Evolutionary conservation across 2,888 invertebrate species (phyloP).

Genomic region (Eupeodes latifasciatus): DNA sequence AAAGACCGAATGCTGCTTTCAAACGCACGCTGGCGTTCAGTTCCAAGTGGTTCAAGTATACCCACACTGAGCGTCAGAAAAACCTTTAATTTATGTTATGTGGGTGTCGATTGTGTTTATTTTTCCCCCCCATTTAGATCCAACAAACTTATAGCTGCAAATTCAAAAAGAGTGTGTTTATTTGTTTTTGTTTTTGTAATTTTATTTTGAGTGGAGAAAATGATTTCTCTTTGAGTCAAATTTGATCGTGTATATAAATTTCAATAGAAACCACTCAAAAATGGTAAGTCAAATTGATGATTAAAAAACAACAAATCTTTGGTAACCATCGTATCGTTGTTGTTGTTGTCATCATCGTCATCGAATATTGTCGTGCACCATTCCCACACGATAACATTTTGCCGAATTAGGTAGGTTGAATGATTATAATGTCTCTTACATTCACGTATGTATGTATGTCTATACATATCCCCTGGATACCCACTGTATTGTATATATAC

Average conservation of each 20-base stretch:
- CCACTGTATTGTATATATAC: slow-evolving; percentile 41
- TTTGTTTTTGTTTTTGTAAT: neutral
- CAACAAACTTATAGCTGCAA: slow-evolving; percentile 41
- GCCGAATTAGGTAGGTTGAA: slow-evolving; percentile 74
- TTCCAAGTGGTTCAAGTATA: slow-evolving; percentile 68
- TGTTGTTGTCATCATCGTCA: slow-evolving; percentile 8
- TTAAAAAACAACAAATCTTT: slow-evolving; percentile 38
- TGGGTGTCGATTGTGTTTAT: slow-evolving; percentile 73
- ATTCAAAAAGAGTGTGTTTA: slow-evolving; percentile 15
- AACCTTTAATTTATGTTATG: slow-evolving; percentile 73
- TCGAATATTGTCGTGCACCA: slow-evolving; percentile 50
- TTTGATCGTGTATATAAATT: slow-evolving; percentile 20
- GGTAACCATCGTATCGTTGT: neutral
- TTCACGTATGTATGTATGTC: neutral
- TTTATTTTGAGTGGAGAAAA: slow-evolving; percentile 44
- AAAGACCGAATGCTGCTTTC: slow-evolving; percentile 45
- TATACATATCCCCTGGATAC: slow-evolving; percentile 12
- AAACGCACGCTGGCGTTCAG: slow-evolving; percentile 65
- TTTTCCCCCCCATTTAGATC: slow-evolving; percentile 43
- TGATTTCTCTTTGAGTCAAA: slow-evolving; percentile 68
- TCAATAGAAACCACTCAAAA: slow-evolving; percentile 56
- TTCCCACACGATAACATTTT: slow-evolving; percentile 74
- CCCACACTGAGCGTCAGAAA: slow-evolving; percentile 69
- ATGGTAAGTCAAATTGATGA: slow-evolving; percentile 22
- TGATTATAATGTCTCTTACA: slow-evolving; percentile 54